A percentile compares a stretch with the other conserved stretches of the same genome.
Conservation (phyloP, 2,888 invertebrate genomes). For the Athetis lepigone region DNA sequence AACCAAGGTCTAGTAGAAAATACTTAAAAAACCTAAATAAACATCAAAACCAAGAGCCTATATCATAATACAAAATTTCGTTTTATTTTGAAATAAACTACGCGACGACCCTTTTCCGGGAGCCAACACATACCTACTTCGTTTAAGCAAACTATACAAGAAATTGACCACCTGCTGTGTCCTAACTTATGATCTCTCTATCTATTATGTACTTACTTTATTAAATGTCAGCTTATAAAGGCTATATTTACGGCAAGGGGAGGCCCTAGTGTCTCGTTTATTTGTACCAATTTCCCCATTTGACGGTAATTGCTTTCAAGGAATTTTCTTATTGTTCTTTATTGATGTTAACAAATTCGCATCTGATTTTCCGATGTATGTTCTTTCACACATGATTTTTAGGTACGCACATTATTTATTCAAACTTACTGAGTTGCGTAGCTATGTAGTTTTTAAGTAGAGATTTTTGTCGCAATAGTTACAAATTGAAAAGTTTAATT, state of each 20-base stretch:
- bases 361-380: not conserved
- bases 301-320: constrained; percentile 27
- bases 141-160: constrained; percentile 20
- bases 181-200: constrained; percentile 38
- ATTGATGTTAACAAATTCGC: constrained; percentile 15
- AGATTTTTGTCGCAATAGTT: too few species aligned
- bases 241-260: constrained; percentile 29
- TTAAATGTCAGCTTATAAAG: constrained; percentile 34
- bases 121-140: constrained; percentile 4
- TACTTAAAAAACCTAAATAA: not conserved
- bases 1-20: too few species aligned
- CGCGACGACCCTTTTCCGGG: constrained; percentile 1
- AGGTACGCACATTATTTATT: not conserved
- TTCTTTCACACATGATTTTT: not conserved
- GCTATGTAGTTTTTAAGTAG: too few species aligned
- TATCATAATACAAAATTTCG: not conserved
- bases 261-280: constrained; percentile 14
- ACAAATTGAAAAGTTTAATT: too few species aligned
- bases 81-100: not conserved
- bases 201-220: constrained; percentile 33
- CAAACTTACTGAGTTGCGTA: not conserved
- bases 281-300: constrained; percentile 37
- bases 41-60: not conserved
- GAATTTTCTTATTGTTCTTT: constrained; percentile 25
- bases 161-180: constrained; percentile 52